Evolutionary conservation across 2,113 vertebrate species (phyloP).

Genomic region (Anthoscopus minutus): DNA sequence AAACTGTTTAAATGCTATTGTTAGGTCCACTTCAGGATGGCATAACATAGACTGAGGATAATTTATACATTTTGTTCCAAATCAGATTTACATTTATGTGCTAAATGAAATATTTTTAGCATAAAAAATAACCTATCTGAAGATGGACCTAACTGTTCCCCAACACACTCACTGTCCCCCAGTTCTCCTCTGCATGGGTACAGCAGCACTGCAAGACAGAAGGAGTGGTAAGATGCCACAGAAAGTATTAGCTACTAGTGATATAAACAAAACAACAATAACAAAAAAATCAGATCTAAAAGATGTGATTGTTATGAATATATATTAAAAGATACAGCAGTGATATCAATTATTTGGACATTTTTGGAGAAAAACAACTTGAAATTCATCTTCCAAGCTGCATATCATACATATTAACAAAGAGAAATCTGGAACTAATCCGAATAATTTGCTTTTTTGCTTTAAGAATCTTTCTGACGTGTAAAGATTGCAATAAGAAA

Average conservation of each 20-base stretch:
- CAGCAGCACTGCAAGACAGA: neutral
- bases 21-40: neutral
- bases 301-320: neutral
- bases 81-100: neutral
- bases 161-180: neutral
- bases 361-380: constrained; percentile 23
- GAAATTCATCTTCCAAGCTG: constrained; percentile 28
- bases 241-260: neutral
- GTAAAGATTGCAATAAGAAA: neutral
- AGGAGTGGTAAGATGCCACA: neutral
- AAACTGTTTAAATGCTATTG: neutral
- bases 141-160: neutral
- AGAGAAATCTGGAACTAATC: constrained; percentile 39
- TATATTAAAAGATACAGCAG: neutral
- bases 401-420: constrained; percentile 51
- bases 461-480: constrained; percentile 19
- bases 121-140: neutral
- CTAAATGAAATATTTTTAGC: neutral
- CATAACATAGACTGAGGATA: neutral
- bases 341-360: constrained; percentile 45
- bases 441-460: constrained; percentile 36
- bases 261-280: neutral
- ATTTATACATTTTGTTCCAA: neutral
- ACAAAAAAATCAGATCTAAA: neutral
- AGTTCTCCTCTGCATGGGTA: neutral